Percentiles rank a stretch among this genome's conserved stretches.
phyloP scores from a whole-genome alignment of 2,797 vertebrate genomes.

The Falco novaeseelandiae region DNA sequence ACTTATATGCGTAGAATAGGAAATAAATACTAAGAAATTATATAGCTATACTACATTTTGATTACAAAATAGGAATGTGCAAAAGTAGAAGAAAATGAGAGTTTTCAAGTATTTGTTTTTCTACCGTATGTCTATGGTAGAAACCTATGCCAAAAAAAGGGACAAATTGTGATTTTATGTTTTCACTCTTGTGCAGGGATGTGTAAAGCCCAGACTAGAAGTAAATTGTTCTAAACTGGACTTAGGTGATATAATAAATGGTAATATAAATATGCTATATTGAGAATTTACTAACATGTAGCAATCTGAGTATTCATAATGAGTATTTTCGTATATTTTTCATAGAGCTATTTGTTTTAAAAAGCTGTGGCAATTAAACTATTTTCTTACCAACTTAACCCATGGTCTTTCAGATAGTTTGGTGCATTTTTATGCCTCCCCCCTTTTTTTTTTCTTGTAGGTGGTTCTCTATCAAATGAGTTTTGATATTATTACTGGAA shows the following conservation, averaged over 20 bases:
- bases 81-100: not conserved
- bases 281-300: not conserved
- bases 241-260: not conserved
- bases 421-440: not conserved
- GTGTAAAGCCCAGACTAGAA: not conserved
- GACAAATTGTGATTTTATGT: not conserved
- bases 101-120: not conserved
- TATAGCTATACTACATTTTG: not conserved
- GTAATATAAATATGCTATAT: not conserved
- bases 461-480: not conserved
- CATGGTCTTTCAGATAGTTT: not conserved
- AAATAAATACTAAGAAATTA: not conserved
- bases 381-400: not conserved
- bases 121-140: not conserved
- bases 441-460: not conserved
- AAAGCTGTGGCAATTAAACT: not conserved
- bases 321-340: not conserved
- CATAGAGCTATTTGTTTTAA: not conserved
- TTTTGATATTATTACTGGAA: not conserved
- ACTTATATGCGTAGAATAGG: not conserved
- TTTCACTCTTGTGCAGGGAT: not conserved
- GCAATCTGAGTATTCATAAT: not conserved
- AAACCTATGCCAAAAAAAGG: not conserved
- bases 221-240: not conserved
- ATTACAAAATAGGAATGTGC: not conserved